Evolutionary conservation across 2,113 vertebrate genomes (phyloP).

Genomic region (Chelonoidis abingdonii): DNA sequence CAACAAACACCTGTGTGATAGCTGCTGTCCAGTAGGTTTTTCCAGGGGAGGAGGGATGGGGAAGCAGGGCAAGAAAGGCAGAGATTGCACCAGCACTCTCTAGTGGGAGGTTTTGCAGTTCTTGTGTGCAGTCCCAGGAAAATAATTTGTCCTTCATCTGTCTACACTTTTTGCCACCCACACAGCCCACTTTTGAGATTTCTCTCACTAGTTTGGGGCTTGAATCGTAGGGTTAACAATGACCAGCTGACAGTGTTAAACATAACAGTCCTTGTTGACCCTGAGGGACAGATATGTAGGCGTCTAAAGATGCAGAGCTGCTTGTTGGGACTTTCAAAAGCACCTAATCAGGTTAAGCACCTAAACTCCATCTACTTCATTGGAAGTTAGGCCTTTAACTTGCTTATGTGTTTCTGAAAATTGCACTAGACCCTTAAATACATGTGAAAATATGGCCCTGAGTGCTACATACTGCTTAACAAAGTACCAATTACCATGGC

Average conservation of each 20-base stretch:
- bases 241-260: not conserved
- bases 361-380: not conserved
- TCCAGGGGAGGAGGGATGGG: not conserved
- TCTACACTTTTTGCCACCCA: not conserved
- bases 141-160: not conserved
- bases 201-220: not conserved
- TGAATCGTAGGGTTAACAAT: not conserved
- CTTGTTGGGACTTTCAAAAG: not conserved
- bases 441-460: not conserved
- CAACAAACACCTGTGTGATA: not conserved
- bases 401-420: not conserved
- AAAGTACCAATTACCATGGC: not conserved
- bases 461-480: not conserved
- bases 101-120: rapidly evolving
- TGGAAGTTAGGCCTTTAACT: not conserved
- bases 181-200: not conserved
- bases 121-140: not conserved
- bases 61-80: not conserved
- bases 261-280: not conserved
- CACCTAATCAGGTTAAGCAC: not conserved
- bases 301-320: not conserved
- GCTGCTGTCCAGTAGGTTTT: not conserved
- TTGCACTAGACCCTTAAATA: not conserved
- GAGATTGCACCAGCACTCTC: not conserved
- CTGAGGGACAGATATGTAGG: not conserved